phyloP scores from a whole-genome alignment of 2,113 vertebrate genomes.

The Leptobrachium ailaonicum region DNA sequence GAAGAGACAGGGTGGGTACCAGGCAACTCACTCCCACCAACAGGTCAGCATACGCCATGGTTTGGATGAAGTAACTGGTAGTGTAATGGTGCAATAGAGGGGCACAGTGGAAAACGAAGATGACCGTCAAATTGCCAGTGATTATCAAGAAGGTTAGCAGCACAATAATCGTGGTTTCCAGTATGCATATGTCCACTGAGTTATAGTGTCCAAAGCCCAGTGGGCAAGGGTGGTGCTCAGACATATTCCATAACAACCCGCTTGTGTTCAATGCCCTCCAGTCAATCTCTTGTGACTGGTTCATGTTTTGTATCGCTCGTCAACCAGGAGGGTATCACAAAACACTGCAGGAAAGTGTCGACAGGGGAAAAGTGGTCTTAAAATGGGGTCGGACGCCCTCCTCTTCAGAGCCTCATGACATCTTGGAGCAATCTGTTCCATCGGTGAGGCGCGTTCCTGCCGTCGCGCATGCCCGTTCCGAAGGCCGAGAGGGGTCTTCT shows the following conservation, averaged over 20 bases:
- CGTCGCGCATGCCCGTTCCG: constrained; percentile 65
- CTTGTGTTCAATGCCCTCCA: constrained; percentile 77
- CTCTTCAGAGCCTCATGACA: constrained; percentile 56
- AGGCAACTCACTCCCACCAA: constrained; percentile 96
- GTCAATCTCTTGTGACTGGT: constrained; percentile 78
- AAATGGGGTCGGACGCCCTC: constrained; percentile 61
- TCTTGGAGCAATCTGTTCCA: constrained; percentile 63
- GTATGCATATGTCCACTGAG: constrained; percentile 83
- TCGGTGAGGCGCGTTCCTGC: constrained; percentile 58
- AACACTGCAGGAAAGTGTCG: constrained; percentile 53
- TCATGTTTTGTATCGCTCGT: constrained; percentile 77
- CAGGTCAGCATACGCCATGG: constrained; percentile 97
- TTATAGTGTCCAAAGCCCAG: constrained; percentile 88
- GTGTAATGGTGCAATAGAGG: constrained; percentile 95
- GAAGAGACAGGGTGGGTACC: constrained; percentile 91
- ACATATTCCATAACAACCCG: constrained; percentile 75
- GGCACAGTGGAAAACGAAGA: constrained; percentile 97
- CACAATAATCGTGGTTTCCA: constrained; percentile 91
- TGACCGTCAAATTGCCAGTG: constrained; percentile 91
- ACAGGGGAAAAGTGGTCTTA: constrained; percentile 52
- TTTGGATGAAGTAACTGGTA: constrained; percentile 98
- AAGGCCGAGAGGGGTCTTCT: constrained; percentile 58
- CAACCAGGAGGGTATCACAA: constrained; percentile 52
- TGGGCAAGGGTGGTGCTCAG: constrained; percentile 88
- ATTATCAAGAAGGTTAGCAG: constrained; percentile 95